Base-by-base conservation (phyloP, 2,888 invertebrate species). In the Cheilosia vulpina region DNA sequence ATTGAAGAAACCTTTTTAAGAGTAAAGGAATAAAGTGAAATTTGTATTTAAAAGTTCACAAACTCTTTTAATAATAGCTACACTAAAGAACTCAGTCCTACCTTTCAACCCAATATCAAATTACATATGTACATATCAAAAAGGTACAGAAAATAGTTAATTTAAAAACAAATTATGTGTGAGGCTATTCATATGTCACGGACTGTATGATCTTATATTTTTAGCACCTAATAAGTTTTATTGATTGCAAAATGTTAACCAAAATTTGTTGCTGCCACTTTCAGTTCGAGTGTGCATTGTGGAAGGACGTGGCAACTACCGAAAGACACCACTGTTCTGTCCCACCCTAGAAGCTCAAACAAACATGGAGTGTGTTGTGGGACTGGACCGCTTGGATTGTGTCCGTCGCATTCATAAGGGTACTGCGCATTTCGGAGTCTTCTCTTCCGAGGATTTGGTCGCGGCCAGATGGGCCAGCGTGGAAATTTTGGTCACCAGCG, bases 391-490 rank as follows among this genome's bases (percentile, higher is more conserved):
- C 84, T 93, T 97, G 87, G 96, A 96, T 89, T 98, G 98, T 89
- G 94, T 98, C 80, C 93, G 96, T 5, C 94, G 95, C 87, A 95
- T 98, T 88, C 94, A 95, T 73, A 95, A 95, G 88, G 96, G 96
- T 1, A 94, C 95, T 1, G 98, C 96, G 0, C 98, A 98, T 91
- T 96, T 98, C 89, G 95, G 97, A 0, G 95, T 96, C 13, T 94
- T 97, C 89, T 95, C 96, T 68, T 95, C 98, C 0, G 97, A 98
- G 90, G 97, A 98, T 91, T 94, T 98, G 88, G 94, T 97, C 5
- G 95, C 96, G 0, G 95, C 95, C 0, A 93, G 94, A 71, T 96
- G 95, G 94, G 94, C 94, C 0, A 93, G 94, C 73, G 93, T 94
- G 0, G 94, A 95, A 82, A 93, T 96, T 45, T 92, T 96, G 63